Conservation (phyloP, 2,113 vertebrate genomes). For the Microtus montanus region DNA sequence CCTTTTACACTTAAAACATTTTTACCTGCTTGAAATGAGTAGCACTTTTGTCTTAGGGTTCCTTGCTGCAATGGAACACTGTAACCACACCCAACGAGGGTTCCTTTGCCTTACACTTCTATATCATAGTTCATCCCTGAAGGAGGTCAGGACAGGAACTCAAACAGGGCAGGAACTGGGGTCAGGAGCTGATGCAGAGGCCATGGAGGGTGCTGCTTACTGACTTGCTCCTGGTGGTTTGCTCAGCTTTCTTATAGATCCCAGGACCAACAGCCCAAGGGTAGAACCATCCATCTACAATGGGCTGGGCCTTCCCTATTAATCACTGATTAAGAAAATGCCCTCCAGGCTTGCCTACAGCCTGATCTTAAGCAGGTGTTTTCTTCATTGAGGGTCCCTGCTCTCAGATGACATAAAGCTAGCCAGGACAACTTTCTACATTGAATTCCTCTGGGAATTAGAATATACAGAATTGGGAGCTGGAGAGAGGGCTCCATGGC, state of each 20-base stretch:
- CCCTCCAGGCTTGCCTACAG: not conserved
- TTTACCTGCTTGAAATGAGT: not conserved
- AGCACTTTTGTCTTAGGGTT: not conserved
- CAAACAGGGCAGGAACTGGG: not conserved
- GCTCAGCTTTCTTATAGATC: not conserved
- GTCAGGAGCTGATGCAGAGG: not conserved
- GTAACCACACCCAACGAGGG: not conserved
- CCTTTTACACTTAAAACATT: not conserved
- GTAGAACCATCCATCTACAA: not conserved
- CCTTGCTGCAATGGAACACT: not conserved
- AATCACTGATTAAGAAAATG: not conserved
- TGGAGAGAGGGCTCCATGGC: not conserved
- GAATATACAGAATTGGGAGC: not conserved
- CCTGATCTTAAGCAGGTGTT: not conserved
- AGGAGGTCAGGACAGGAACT: not conserved
- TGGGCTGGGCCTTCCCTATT: not conserved
- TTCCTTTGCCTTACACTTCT: not conserved
- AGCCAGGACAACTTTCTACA: not conserved
- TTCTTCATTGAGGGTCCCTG: not conserved
- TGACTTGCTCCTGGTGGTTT: not conserved
- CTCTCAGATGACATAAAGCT: not conserved
- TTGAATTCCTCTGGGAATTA: not conserved
- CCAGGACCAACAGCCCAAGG: not conserved
- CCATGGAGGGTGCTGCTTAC: not conserved
- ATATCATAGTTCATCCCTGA: not conserved